Evolutionary conservation across 2,888 invertebrate species (phyloP).

Genomic region (Itoplectis maculator): DNA sequence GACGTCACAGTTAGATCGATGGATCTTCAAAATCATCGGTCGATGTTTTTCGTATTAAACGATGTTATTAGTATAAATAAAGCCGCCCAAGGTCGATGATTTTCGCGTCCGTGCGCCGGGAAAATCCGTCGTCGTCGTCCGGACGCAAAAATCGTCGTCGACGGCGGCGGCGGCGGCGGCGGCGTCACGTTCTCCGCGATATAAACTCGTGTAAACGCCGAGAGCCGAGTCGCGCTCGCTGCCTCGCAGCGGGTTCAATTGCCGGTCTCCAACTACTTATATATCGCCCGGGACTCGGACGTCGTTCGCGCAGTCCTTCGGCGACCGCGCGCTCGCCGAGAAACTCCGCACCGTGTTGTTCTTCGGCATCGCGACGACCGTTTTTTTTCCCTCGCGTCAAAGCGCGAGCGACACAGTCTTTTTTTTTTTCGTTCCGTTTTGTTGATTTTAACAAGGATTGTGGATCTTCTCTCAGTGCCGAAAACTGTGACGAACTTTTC

Average conservation of each 20-base stretch:
- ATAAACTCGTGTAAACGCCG: conserved; percentile 10
- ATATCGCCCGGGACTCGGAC: conserved; percentile 16
- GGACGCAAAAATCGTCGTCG: background rate
- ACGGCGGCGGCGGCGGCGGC: too few relatives aligned
- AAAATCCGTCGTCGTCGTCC: conserved; percentile 25
- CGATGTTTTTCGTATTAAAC: too few relatives aligned
- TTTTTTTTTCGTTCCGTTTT: background rate
- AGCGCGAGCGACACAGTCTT: background rate
- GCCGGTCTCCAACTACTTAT: conserved; percentile 24
- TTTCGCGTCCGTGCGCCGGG: too few relatives aligned
- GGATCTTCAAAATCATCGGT: too few relatives aligned
- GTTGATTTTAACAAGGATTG: conserved; percentile 10
- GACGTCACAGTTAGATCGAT: too few relatives aligned
- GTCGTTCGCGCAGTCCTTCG: background rate
- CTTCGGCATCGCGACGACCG: background rate
- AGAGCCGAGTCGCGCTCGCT: too few relatives aligned
- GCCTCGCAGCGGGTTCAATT: background rate
- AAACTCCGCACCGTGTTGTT: background rate
- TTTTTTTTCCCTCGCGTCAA: conserved; percentile 5
- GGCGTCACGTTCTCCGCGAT: conserved; percentile 20
- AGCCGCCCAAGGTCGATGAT: too few relatives aligned
- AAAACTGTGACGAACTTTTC: background rate
- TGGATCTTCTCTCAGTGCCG: background rate
- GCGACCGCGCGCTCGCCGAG: background rate
- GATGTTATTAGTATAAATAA: too few relatives aligned